Base-by-base conservation (phyloP, 2,888 invertebrate species). In the Polydrusus tereticollis region DNA sequence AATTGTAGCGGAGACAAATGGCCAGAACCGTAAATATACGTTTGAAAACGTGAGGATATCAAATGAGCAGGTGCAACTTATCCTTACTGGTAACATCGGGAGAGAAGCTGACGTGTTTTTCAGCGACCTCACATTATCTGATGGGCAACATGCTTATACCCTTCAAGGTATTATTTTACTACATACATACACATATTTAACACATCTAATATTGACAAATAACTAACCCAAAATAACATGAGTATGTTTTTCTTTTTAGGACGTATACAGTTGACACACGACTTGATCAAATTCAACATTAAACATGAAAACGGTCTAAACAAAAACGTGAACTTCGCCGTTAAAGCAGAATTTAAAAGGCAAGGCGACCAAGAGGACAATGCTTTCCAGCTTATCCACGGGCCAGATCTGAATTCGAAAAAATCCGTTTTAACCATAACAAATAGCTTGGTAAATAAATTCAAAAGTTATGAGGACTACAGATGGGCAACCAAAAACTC, bases 291-390 rank as follows among this genome's bases (percentile, higher is more conserved):
- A 36, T 71, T 89, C 0, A 87, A 89, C 72, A 80, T 85, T 0
- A 85, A 87, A 66, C 87, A 91, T 72, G 84, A 87, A 72, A 91
- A 92, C 75, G 88, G 87, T 0, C 83, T 90, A 58, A 90, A 90
- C 78, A 90, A 90, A 0, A 86, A 86, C 50, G 80, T 88, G 45
- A 91, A 91, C 77, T 90, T 92, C 82, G 88, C 87, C 65, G 26
- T 91, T 2, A 87, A 89, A 38, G 91, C 89, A 78, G 89, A 90
- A 66, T 43, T 80, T n/a, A 77, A 78, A 33, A 65, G 57, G 36
- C 69, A 77, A 33, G 29, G 29, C 4, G 10, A 18, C 4, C 70
- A 73, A 1, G 75, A 79, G 23, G 72, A 78, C 23, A 80, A 81
- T 21, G 75, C 66, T 45, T 63, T 81, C 43, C 82, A 89, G 41